phyloP scores from a whole-genome alignment of 2,113 vertebrate genomes.

The Ascaphus truei region DNA sequence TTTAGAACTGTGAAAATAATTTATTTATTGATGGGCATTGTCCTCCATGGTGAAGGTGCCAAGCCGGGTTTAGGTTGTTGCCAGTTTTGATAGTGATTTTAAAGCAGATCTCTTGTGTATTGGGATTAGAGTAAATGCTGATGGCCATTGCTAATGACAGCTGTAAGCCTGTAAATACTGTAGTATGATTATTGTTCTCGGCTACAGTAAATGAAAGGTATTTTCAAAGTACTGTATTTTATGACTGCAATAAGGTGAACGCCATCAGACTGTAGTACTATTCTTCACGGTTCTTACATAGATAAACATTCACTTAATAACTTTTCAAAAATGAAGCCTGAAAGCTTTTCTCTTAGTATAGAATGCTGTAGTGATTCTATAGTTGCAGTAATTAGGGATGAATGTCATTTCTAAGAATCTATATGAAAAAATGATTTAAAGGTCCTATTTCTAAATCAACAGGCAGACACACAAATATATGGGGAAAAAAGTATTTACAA shows the following conservation, averaged over 20 bases:
- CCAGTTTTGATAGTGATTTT: background rate
- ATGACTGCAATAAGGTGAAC: too few species aligned
- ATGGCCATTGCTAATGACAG: conserved; percentile 17
- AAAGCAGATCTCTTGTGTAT: background rate
- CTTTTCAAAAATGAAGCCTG: background rate
- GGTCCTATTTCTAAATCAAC: too few species aligned
- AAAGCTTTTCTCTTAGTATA: background rate
- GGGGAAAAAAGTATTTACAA: too few species aligned
- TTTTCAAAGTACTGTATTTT: too few species aligned
- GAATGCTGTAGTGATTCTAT: background rate
- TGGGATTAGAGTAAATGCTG: background rate
- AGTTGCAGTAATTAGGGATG: conserved; percentile 17
- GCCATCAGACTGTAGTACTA: too few species aligned
- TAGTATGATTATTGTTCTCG: background rate
- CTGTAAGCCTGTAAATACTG: background rate
- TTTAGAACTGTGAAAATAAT: background rate
- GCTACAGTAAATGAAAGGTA: too few species aligned
- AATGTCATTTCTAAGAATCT: conserved; percentile 2
- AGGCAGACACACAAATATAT: too few species aligned
- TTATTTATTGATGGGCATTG: background rate
- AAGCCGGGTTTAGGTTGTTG: background rate
- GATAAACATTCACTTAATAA: conserved; percentile 10
- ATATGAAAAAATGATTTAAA: too few species aligned
- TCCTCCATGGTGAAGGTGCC: background rate
- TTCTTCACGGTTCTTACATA: background rate